Percentiles rank a stretch among this genome's conserved stretches.
Conservation (phyloP, 2,113 vertebrate species). For the Nycticebus coucang region DNA sequence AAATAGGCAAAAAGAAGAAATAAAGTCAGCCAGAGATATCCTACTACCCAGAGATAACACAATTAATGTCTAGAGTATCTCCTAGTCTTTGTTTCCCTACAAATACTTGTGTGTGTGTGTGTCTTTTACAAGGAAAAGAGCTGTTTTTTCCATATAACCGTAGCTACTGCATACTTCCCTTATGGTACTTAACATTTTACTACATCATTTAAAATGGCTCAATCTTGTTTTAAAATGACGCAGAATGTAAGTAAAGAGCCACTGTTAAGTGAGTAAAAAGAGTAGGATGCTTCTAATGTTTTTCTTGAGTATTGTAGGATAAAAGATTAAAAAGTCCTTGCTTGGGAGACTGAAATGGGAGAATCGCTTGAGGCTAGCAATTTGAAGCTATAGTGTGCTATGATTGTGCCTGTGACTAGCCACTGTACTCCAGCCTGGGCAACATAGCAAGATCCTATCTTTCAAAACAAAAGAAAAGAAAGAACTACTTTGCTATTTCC, state of each 20-base stretch:
- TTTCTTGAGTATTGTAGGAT: background rate
- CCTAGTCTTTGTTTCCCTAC: background rate
- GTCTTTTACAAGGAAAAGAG: background rate
- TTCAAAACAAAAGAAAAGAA: too few species aligned
- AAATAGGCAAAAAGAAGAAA: background rate
- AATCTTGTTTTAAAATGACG: conserved; percentile 21
- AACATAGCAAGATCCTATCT: too few species aligned
- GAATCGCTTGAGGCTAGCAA: too few species aligned
- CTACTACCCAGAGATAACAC: background rate
- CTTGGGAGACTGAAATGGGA: too few species aligned
- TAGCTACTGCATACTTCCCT: background rate
- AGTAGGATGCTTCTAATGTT: background rate
- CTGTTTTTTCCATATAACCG: background rate
- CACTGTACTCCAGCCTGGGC: too few species aligned
- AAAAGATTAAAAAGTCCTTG: background rate
- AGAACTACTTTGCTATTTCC: background rate
- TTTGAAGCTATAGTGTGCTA: too few species aligned
- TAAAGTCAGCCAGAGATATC: background rate
- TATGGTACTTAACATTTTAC: background rate
- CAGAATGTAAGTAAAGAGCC: background rate
- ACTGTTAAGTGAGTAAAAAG: background rate
- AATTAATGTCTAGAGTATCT: background rate
- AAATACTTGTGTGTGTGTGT: background rate
- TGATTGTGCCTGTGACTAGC: too few species aligned
- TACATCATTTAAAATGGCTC: background rate